These are phyloP conservation scores for Dorcus hopei DNA, from an alignment of 2,888 invertebrate genomes.

Conservation along the genomic window DNA sequence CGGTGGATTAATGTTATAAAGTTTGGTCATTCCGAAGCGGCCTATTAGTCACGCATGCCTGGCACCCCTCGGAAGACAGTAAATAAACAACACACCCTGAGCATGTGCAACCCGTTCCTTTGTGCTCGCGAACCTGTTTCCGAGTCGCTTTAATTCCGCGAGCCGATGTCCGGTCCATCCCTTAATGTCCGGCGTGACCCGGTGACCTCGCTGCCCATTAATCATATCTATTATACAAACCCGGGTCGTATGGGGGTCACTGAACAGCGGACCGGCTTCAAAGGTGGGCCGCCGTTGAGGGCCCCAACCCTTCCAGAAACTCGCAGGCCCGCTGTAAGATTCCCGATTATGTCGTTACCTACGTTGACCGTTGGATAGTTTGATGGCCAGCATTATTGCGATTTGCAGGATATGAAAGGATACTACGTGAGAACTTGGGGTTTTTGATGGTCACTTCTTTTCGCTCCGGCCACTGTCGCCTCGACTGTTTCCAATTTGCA, in stretches of 20 bases:
- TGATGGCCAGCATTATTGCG: conserved; percentile 33
- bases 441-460: conserved; percentile 33
- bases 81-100: conserved; percentile 44
- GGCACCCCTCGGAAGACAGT: conserved; percentile 32
- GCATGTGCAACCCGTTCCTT: conserved; percentile 41
- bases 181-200: conserved; percentile 48
- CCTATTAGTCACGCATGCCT: conserved; percentile 41
- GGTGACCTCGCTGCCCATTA: conserved; percentile 50
- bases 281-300: conserved; percentile 3
- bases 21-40: neutral
- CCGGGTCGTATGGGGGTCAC: conserved; percentile 41
- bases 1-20: neutral
- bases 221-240: conserved; percentile 48
- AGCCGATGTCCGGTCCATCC: conserved; percentile 45
- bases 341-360: conserved; percentile 52
- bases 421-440: conserved; percentile 44
- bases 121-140: conserved; percentile 38
- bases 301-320: conserved; percentile 8
- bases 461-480: conserved; percentile 36
- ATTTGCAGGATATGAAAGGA: conserved; percentile 36
- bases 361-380: conserved; percentile 44
- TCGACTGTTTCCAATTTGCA: conserved; percentile 46
- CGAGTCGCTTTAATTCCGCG: conserved; percentile 39
- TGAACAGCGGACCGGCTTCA: conserved; percentile 25
- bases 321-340: conserved; percentile 33